Evolutionary conservation across 23 tunicate species (phyloP).

Genomic region (Trididemnum nubilum): DNA sequence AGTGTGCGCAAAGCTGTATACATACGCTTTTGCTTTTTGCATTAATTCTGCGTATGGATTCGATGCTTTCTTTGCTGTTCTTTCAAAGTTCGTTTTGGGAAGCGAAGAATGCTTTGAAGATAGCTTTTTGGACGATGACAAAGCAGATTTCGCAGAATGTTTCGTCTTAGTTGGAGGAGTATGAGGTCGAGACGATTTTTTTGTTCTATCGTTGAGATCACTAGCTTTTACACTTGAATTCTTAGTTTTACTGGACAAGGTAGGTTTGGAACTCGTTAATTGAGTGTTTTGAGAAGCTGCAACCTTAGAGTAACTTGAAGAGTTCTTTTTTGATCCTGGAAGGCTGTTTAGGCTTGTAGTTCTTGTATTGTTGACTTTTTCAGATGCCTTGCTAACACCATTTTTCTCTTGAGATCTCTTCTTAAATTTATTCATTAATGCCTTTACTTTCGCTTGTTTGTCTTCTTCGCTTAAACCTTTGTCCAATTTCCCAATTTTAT

Average conservation of each 20-base stretch:
- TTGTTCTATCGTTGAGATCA: neutral
- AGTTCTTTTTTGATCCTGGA: neutral
- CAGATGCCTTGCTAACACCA: neutral
- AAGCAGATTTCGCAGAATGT: neutral
- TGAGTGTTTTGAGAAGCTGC: neutral
- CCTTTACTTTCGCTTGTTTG: slow-evolving; percentile 70
- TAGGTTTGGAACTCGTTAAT: neutral
- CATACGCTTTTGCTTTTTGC: slow-evolving; percentile 49
- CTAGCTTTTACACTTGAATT: neutral
- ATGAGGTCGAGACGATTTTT: neutral
- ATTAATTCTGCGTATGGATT: slow-evolving; percentile 50
- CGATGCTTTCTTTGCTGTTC: slow-evolving; percentile 16
- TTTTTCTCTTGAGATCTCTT: slow-evolving; percentile 15
- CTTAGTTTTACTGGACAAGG: neutral
- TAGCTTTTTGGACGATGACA: neutral
- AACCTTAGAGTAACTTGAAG: neutral
- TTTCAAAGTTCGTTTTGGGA: neutral
- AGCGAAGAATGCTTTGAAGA: neutral
- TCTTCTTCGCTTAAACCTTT: slow-evolving; percentile 59
- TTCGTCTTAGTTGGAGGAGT: neutral
- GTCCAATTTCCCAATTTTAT: slow-evolving; percentile 67
- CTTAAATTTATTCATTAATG: slow-evolving; percentile 65
- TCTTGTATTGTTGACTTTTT: neutral
- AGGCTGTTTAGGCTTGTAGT: neutral
- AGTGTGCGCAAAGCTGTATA: neutral